Base-by-base conservation (phyloP, 2,797 vertebrate species). In the Eulemur coronatus region DNA sequence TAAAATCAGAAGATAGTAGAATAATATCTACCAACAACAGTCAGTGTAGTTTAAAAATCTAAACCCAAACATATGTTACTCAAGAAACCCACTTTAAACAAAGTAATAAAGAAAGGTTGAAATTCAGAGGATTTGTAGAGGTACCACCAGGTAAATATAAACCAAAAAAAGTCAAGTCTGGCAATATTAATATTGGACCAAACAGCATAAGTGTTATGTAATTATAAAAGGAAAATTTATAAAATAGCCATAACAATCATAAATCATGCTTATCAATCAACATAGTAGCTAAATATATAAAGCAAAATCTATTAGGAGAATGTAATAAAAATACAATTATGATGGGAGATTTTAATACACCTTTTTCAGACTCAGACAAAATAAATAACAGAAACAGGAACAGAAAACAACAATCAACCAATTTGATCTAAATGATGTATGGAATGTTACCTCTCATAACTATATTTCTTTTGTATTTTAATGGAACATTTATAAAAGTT, bases 1-100 rank as follows among this genome's bases (percentile, higher is more conserved):
- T 52, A 84, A 85, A 81, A 63, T 82, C 96, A 94, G 89, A 75
- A 76, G 48, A 50, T 41, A 95, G 57, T 11, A 57, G 52, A 46
- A 41, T 73, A 41, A 43, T 75, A 26, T 85, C 57, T 69, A 24
- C 69, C 46, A 57, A 80, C 30, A 95, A 84, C 69, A 46, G 80
- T 72, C 57, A 52, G 14, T n/a, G 10, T 59, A 46, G 69, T 48
- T 94, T 86, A 84, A 93, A 93, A 91, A n/a, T 65, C 72, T 82
- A 86, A 92, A 84, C 10, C 48, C 52, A 90, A 85, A 63, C 72
- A 46, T 70, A 7, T 2, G 12, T 46, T 57, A 46, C 61, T 63
- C 76, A n/a, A 87, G 85, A 87, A 70, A 76, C 22, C 33, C 11
- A 24, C 92, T 90, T 84, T 93, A 92, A 84, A 88, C 43, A 95